Evolutionary conservation across 2,888 invertebrate genomes (phyloP).

Genomic region (Digitonthophagus gazella): DNA sequence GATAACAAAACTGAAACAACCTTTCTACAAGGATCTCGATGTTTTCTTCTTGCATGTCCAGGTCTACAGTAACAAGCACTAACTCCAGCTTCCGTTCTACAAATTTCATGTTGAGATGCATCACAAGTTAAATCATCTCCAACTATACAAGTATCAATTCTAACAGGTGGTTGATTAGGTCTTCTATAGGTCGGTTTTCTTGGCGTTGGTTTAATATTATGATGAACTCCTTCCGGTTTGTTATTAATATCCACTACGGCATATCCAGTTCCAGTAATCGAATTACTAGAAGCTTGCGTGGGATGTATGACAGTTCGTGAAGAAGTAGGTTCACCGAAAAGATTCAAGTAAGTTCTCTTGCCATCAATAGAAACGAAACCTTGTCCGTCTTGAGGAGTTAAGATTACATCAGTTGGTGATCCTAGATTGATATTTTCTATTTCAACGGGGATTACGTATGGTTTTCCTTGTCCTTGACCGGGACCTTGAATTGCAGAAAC

Average conservation of each 20-base stretch:
- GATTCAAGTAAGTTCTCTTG: constrained; percentile 82
- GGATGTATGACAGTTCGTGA: constrained; percentile 36
- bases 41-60: constrained; percentile 68
- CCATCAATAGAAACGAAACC: constrained; percentile 91
- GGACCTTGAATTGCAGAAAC: constrained; percentile 86
- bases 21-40: constrained; percentile 73
- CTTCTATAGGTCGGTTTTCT: constrained; percentile 60
- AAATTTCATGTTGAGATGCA: constrained; percentile 81
- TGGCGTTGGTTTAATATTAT: constrained; percentile 47
- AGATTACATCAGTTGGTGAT: constrained; percentile 65
- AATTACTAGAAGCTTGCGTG: constrained; percentile 36
- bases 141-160: constrained; percentile 92
- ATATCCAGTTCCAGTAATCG: constrained; percentile 62
- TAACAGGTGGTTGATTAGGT: constrained; percentile 50
- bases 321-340: constrained; percentile 63
- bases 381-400: constrained; percentile 75
- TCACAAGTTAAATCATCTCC: constrained; percentile 91
- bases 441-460: constrained; percentile 56
- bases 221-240: constrained; percentile 46
- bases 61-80: constrained; percentile 87
- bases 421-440: constrained; percentile 56
- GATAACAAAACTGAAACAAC: constrained; percentile 78
- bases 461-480: constrained; percentile 54
- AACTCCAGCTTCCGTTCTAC: constrained; percentile 81
- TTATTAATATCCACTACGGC: constrained; percentile 62